These are phyloP conservation scores for Sphinx pinastri DNA, from an alignment of 2,888 invertebrate species.

Conservation along the genomic window DNA sequence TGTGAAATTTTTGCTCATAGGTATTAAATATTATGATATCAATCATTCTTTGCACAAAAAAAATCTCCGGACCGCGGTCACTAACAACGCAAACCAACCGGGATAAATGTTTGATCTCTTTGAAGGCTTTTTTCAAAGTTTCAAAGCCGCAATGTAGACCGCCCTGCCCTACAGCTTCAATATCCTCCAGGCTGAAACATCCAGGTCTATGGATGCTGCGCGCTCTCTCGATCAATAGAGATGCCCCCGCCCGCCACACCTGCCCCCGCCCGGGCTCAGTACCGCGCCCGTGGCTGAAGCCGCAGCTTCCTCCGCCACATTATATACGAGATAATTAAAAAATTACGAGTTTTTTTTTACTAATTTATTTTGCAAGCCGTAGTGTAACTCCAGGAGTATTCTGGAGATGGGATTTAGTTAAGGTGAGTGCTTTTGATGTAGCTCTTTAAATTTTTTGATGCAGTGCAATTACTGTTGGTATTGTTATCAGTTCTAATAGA, in stretches of 20 bases:
- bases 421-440: slow-evolving; percentile 53
- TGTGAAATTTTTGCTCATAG: too few species aligned
- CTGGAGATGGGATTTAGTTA: slow-evolving; percentile 65
- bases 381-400: slow-evolving; percentile 48
- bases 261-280: slow-evolving; percentile 54
- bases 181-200: slow-evolving; percentile 38
- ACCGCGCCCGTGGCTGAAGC: slow-evolving; percentile 53
- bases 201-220: slow-evolving; percentile 68
- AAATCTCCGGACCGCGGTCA: not conserved
- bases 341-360: slow-evolving; percentile 36
- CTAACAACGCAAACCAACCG: not conserved
- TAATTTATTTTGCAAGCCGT: slow-evolving; percentile 37
- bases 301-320: slow-evolving; percentile 41
- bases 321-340: slow-evolving; percentile 9
- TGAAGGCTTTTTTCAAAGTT: slow-evolving; percentile 3
- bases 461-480: not conserved
- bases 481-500: too few species aligned
- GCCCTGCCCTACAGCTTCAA: slow-evolving; percentile 28
- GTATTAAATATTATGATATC: not conserved
- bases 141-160: slow-evolving; percentile 47
- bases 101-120: not conserved
- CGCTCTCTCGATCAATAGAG: slow-evolving; percentile 67
- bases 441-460: not conserved
- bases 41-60: not conserved
- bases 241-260: slow-evolving; percentile 39